Percentiles rank a stretch among this genome's conserved stretches.
phyloP scores from a whole-genome alignment of 2,113 vertebrate genomes.

The Aphyosemion australe region DNA sequence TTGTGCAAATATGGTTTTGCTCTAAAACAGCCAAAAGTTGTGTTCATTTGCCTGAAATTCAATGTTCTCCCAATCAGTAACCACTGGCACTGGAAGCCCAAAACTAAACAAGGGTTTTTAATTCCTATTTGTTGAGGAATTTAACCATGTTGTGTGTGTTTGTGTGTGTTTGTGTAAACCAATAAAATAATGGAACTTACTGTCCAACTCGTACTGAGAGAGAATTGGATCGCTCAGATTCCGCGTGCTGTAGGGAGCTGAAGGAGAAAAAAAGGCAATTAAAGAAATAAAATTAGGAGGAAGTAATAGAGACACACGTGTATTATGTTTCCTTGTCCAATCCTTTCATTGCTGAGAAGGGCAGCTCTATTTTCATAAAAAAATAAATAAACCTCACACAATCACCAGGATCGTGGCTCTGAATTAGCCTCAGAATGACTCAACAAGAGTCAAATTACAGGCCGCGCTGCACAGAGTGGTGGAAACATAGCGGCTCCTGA shows the following conservation, averaged over 20 bases:
- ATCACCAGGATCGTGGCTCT: slow-evolving; percentile 43
- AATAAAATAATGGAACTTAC: slow-evolving; percentile 80
- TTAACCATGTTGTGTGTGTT: neutral
- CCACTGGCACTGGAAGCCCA: slow-evolving; percentile 5
- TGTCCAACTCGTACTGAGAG: slow-evolving; percentile 91
- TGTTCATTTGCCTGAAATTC: slow-evolving; percentile 7
- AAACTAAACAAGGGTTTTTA: neutral
- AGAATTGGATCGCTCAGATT: slow-evolving; percentile 90
- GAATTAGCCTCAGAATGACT: slow-evolving; percentile 26
- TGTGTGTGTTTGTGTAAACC: neutral
- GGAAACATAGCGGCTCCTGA: slow-evolving; percentile 45
- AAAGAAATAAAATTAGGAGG: neutral
- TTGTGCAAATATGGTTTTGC: slow-evolving; percentile 4
- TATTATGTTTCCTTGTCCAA: slow-evolving; percentile 21
- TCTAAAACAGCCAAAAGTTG: slow-evolving; percentile 33
- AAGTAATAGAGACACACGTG: slow-evolving; percentile 18
- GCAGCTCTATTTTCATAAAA: slow-evolving; percentile 16
- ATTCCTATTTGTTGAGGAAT: slow-evolving; percentile 2
- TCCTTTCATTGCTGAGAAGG: slow-evolving; percentile 3
- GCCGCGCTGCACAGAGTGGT: slow-evolving; percentile 26
- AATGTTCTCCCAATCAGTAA: neutral
- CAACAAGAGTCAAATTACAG: slow-evolving; percentile 57
- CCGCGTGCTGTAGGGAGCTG: slow-evolving; percentile 86
- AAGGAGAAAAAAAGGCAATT: slow-evolving; percentile 10
- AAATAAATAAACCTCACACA: slow-evolving; percentile 22